Base-by-base conservation (phyloP, 2,888 invertebrate genomes). In the Tenthredo scrophulariae region DNA sequence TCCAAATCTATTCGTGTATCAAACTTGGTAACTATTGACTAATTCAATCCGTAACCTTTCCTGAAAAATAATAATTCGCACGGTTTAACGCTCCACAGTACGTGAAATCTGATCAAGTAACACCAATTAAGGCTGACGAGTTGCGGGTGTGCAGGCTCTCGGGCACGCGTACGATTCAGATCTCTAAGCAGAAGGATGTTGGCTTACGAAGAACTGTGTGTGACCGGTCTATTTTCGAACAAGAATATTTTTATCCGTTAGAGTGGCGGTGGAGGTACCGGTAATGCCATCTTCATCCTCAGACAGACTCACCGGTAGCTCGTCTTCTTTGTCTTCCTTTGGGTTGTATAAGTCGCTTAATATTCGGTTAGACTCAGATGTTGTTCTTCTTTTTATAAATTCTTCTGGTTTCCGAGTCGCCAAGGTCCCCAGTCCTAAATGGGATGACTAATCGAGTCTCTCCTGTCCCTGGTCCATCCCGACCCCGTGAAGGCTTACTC, bases 221-320 rank as follows among this genome's bases (percentile, higher is more conserved):
- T 88, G 88, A 89, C 86, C 86, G 87, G 88, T 87, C 89, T 89
- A 90, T 90, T 90, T 90, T 86, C 87, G 89, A 67, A 85, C 87
- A 67, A 80, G 88, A 89, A 90, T 90, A 90, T 90, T 90, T 90
- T 90, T 90, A 90, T 90, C 89, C 89, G 75, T 77, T 75, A 85
- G 88, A 74, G 87, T 87, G 87, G 88, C 85, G 87, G 88, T 88
- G 87, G 86, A 87, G 85, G 87, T 87, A 88, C 88, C 40, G 88
- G 88, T 86, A 88, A 88, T 90, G 87, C 88, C 85, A 84, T 89
- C 87, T 84, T 84, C 86, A 37, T 85, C 84, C 82, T 84, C 54
- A 18, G 54, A 26, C 26, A 50, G 62, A 77, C 29, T 13, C 29
- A 54, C 46, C 26, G 46, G 15, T 0, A 33, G 15, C 43, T n/a